Conservation (phyloP, 2,797 vertebrate species). For the Rhabdophis nuchalis region DNA sequence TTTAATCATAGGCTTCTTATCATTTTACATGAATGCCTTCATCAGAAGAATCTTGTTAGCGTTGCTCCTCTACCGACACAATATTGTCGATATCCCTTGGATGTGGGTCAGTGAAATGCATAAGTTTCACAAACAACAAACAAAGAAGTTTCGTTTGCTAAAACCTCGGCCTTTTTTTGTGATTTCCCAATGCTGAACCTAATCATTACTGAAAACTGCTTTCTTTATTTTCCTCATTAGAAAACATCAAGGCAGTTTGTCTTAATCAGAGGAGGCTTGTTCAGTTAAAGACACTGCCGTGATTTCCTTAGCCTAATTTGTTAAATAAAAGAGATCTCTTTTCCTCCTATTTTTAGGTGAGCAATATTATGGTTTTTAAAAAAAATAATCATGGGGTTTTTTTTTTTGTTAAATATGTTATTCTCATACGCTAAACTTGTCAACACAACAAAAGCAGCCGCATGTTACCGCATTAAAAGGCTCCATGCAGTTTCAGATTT, state of each 20-base stretch:
- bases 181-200: not conserved
- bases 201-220: not conserved
- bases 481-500: not conserved
- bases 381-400: not conserved
- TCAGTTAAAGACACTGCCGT: not conserved
- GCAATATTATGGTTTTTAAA: not conserved
- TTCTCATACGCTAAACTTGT: not conserved
- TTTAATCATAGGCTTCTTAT: not conserved
- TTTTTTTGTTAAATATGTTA: not conserved
- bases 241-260: not conserved
- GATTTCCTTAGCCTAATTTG: conserved; percentile 22
- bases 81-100: not conserved
- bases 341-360: not conserved
- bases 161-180: not conserved
- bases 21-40: not conserved
- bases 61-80: not conserved
- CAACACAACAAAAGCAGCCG: not conserved
- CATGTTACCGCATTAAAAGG: not conserved
- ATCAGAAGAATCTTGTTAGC: not conserved
- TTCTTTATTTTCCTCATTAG: not conserved
- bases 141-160: not conserved
- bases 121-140: not conserved
- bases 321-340: not conserved
- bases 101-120: not conserved
- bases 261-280: not conserved